Conservation (phyloP, 1,140 invertebrate genomes). For the Dendrolimus punctatus region DNA sequence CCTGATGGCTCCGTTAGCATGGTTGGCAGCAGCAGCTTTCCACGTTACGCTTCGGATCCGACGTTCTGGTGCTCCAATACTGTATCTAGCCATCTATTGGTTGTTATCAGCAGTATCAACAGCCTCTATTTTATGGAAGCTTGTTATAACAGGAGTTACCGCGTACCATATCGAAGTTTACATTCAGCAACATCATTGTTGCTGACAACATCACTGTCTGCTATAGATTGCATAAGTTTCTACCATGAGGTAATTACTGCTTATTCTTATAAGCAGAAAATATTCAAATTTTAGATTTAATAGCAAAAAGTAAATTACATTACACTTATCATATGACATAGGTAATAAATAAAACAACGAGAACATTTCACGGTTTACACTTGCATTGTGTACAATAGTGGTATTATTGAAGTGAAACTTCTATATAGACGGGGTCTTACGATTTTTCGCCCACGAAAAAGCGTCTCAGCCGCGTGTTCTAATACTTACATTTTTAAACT, state of each 20-base stretch:
- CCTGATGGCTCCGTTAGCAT: constrained; percentile 39
- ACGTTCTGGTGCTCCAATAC: constrained; percentile 35
- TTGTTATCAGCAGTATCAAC: constrained; percentile 34
- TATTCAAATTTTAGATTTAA: not conserved
- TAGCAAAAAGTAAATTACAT: too few relatives aligned
- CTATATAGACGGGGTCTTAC: too few relatives aligned
- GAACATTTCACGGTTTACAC: too few relatives aligned
- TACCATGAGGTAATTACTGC: constrained; percentile 50
- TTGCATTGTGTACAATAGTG: too few relatives aligned
- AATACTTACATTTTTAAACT: too few relatives aligned
- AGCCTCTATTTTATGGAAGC: constrained; percentile 33
- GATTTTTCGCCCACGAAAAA: too few relatives aligned
- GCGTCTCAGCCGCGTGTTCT: too few relatives aligned
- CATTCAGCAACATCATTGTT: constrained; percentile 34
- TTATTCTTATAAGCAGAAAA: not conserved
- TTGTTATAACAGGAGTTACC: constrained; percentile 16
- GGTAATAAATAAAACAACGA: too few relatives aligned
- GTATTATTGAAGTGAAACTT: too few relatives aligned
- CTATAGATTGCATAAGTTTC: constrained; percentile 54
- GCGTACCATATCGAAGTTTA: constrained; percentile 35
- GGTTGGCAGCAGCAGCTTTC: constrained; percentile 47
- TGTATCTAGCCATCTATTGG: constrained; percentile 57
- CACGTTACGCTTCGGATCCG: constrained; percentile 51
- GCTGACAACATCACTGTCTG: constrained; percentile 33
- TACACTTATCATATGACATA: too few relatives aligned